phyloP scores from a whole-genome alignment of 2,888 invertebrate genomes.

The Andrena haemorrhoa region DNA sequence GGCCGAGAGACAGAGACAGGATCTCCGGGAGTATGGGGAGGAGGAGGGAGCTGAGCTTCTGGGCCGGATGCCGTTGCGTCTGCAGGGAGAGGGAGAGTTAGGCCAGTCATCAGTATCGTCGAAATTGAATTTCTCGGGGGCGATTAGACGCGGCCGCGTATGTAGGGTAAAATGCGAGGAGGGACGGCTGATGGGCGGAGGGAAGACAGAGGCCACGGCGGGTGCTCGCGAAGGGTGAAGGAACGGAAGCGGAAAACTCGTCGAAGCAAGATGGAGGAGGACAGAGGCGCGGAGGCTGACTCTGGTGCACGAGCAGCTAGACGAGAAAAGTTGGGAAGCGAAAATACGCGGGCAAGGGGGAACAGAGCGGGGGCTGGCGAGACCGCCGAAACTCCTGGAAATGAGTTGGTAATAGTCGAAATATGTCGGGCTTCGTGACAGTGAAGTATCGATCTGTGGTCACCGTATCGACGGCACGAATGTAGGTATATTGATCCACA shows the following conservation, averaged over 20 bases:
- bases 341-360: constrained; percentile 11
- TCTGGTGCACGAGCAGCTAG: background rate
- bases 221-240: background rate
- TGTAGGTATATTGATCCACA: constrained; percentile 27
- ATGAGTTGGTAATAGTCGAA: constrained; percentile 45
- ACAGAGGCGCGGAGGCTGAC: background rate
- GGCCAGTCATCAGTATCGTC: constrained; percentile 67
- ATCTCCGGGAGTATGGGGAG: constrained; percentile 20
- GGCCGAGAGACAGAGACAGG: constrained; percentile 13
- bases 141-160: constrained; percentile 64
- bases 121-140: constrained; percentile 75
- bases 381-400: background rate
- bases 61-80: constrained; percentile 64
- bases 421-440: constrained; percentile 36
- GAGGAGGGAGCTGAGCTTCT: constrained; percentile 28
- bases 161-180: constrained; percentile 40
- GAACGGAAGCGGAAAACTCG: constrained; percentile 10
- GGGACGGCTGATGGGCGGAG: background rate
- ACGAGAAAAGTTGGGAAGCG: background rate
- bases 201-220: background rate
- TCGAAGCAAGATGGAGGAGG: background rate
- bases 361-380: background rate
- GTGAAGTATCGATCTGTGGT: constrained; percentile 56
- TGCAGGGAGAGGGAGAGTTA: constrained; percentile 39
- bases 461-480: constrained; percentile 29